A percentile compares a stretch with the other conserved stretches of the same genome.
Conservation (phyloP, 2,113 vertebrate species). For the Mugil cephalus region DNA sequence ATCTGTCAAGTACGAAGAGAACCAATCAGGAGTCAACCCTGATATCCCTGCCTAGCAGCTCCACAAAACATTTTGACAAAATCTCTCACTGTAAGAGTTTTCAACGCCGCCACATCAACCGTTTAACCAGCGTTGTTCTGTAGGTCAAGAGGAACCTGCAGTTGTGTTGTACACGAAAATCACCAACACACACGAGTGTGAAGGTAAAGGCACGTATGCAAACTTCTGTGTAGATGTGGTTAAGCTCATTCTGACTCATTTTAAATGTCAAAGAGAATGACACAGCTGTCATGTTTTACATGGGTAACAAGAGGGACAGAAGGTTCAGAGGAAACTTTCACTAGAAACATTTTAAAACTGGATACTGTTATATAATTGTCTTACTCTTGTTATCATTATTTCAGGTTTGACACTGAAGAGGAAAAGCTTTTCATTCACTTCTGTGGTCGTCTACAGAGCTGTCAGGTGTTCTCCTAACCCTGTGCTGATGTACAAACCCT, state of each 20-base stretch:
- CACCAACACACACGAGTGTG: neutral
- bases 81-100: neutral
- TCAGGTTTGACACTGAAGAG: neutral
- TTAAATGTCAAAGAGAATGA: neutral
- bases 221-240: neutral
- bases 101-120: neutral
- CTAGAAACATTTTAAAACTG: neutral
- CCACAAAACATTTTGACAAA: too few relatives aligned
- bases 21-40: too few relatives aligned
- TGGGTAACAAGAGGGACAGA: accelerated
- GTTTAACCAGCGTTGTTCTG: neutral
- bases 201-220: conserved; percentile 2
- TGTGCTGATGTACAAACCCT: neutral
- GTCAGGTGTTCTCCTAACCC: neutral
- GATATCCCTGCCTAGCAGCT: neutral
- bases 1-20: too few relatives aligned
- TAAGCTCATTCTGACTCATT: neutral
- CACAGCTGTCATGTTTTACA: neutral
- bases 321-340: accelerated
- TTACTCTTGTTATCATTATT: neutral
- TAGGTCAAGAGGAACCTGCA: neutral
- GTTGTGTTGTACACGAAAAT: neutral
- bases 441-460: neutral
- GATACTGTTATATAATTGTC: neutral
- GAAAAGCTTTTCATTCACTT: accelerated